phyloP scores from a whole-genome alignment of 2,113 vertebrate genomes.

The Castor canadensis region DNA sequence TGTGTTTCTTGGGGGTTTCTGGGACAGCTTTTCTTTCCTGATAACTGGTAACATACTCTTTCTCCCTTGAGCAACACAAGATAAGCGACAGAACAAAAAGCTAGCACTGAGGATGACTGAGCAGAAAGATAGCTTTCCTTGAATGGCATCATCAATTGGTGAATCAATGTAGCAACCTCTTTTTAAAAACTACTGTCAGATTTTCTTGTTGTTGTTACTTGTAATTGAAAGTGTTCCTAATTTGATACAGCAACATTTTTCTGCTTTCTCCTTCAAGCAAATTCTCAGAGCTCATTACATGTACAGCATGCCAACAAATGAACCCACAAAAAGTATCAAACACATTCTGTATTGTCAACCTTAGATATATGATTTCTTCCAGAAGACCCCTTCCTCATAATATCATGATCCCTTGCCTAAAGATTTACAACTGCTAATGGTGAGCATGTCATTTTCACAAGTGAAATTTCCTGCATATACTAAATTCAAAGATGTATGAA shows the following conservation, averaged over 20 bases:
- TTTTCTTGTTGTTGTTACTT: neutral
- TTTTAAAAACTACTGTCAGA: neutral
- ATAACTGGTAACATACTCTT: neutral
- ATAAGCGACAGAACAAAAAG: neutral
- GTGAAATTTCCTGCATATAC: neutral
- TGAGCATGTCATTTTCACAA: neutral
- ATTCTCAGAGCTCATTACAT: neutral
- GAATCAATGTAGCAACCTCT: neutral
- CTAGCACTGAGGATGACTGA: neutral
- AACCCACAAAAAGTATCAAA: neutral
- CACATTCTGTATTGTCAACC: neutral
- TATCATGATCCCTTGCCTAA: neutral
- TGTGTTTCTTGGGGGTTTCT: neutral
- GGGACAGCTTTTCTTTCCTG: neutral
- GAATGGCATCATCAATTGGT: neutral
- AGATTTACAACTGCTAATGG: neutral
- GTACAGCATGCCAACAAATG: neutral
- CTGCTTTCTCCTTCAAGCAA: neutral
- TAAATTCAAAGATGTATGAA: neutral
- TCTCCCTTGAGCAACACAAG: neutral
- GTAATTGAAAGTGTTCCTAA: neutral
- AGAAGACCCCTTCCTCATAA: neutral
- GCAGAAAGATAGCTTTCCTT: neutral
- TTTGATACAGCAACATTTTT: neutral
- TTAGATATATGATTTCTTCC: neutral